Evolutionary conservation across 2,797 vertebrate genomes (phyloP).

Genomic region (Siniperca scherzeri): DNA sequence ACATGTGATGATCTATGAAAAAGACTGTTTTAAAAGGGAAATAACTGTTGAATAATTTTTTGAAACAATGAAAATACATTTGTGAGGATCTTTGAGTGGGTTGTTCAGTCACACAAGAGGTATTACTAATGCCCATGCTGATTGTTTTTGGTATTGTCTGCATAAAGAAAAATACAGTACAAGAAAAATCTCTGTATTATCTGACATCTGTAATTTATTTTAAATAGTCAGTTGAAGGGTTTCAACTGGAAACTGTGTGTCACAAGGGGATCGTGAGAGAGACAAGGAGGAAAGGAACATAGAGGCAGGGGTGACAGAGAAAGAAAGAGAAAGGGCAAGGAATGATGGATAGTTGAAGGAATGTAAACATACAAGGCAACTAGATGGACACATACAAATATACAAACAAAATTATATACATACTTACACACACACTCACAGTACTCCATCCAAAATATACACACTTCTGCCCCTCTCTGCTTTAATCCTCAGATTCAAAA

Average conservation of each 20-base stretch:
- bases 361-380: background rate
- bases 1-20: background rate
- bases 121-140: background rate
- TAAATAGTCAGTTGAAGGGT: background rate
- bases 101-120: background rate
- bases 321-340: background rate
- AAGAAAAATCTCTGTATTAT: background rate
- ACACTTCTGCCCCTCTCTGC: conserved; percentile 15
- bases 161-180: background rate
- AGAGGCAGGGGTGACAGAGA: background rate
- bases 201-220: background rate
- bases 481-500: conserved; percentile 49
- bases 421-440: background rate
- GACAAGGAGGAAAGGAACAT: background rate
- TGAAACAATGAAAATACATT: background rate
- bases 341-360: background rate
- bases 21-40: no score
- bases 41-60: conserved; percentile 7
- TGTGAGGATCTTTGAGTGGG: background rate
- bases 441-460: background rate
- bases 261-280: conserved; percentile 5
- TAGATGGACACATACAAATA: background rate
- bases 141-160: background rate
- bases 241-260: background rate
- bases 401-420: background rate